phyloP scores from a whole-genome alignment of 2,797 vertebrate species.

The Pseudochirops cupreus region DNA sequence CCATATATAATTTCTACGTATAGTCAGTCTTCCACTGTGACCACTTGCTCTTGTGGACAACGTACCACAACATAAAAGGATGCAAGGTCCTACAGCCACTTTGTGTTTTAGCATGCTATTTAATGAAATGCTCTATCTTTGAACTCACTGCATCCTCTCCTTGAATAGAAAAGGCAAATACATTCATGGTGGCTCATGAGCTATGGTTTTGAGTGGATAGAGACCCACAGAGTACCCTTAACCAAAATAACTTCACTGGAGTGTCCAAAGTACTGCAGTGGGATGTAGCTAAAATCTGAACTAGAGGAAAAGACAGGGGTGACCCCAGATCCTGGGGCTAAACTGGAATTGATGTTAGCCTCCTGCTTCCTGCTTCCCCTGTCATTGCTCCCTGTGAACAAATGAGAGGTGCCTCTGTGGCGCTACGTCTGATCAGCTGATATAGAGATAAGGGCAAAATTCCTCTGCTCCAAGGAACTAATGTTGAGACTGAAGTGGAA shows the following conservation, averaged over 20 bases:
- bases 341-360: not conserved
- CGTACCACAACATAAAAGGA: no score
- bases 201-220: not conserved
- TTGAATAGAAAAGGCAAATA: not conserved
- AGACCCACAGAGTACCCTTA: not conserved
- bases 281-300: not conserved
- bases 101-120: no score
- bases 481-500: not conserved
- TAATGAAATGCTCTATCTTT: not conserved
- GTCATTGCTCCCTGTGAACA: not conserved
- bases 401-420: not conserved
- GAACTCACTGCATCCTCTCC: not conserved
- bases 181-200: not conserved
- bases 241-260: not conserved
- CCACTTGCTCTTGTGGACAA: no score
- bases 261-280: accelerated
- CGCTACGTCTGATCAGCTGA: not conserved
- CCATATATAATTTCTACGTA: not conserved
- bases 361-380: not conserved
- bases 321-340: no score
- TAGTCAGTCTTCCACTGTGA: not conserved
- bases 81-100: no score
- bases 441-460: no score
- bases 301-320: not conserved
- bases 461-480: not conserved